These are phyloP conservation scores for Nymphalis polychloros DNA, from an alignment of 2,888 invertebrate genomes.

Conservation along the genomic window DNA sequence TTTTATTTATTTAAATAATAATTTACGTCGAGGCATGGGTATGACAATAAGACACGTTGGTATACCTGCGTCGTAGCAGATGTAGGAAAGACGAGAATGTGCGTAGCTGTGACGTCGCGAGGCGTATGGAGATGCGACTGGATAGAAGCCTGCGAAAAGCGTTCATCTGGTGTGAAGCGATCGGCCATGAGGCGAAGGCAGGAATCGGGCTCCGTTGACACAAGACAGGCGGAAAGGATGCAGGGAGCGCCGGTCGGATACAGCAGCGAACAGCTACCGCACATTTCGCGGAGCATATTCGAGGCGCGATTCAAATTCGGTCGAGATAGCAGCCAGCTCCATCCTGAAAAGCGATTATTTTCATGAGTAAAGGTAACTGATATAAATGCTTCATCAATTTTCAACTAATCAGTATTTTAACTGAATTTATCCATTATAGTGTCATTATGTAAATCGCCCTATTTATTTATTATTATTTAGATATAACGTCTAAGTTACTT, in stretches of 20 bases:
- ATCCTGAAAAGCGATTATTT: constrained; percentile 76
- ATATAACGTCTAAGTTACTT: not conserved
- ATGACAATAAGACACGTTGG: not conserved
- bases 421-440: not conserved
- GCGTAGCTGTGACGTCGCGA: constrained; percentile 97
- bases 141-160: constrained; percentile 92
- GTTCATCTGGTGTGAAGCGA: constrained; percentile 96
- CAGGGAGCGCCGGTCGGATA: constrained; percentile 92
- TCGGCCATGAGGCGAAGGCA: constrained; percentile 95
- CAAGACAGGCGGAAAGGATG: constrained; percentile 98
- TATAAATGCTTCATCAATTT: not conserved
- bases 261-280: constrained; percentile 92
- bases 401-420: not conserved
- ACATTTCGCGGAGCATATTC: constrained; percentile 93
- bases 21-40: too few relatives aligned
- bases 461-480: not conserved
- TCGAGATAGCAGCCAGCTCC: constrained; percentile 96
- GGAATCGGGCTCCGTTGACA: constrained; percentile 95
- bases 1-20: too few relatives aligned
- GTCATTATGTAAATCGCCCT: not conserved
- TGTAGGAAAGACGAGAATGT: constrained; percentile 99
- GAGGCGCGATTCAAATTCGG: constrained; percentile 94
- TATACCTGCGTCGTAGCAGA: constrained; percentile 94
- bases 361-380: too few relatives aligned
- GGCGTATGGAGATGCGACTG: constrained; percentile 96